Conservation (phyloP, 2,113 vertebrate species). For the Zosterops hypoxanthus region DNA sequence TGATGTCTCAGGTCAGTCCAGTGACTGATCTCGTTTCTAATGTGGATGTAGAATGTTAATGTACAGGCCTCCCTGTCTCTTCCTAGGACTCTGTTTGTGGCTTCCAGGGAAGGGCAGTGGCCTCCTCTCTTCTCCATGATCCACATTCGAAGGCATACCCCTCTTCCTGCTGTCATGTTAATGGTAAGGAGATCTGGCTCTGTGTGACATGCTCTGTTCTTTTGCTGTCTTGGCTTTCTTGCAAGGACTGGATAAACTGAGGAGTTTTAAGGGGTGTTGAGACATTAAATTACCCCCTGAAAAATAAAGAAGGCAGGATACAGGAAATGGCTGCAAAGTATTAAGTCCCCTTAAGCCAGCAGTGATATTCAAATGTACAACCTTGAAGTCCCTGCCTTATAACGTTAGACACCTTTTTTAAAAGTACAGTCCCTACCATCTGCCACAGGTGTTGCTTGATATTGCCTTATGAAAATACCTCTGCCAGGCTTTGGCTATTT, state of each 20-base stretch:
- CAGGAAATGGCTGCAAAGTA: not conserved
- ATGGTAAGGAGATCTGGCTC: conserved; percentile 61
- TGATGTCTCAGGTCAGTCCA: not conserved
- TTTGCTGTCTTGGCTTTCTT: not conserved
- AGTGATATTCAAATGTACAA: not conserved
- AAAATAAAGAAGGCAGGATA: not conserved
- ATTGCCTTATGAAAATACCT: not conserved
- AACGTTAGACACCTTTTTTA: not conserved
- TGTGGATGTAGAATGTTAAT: not conserved
- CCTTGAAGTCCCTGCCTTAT: not conserved
- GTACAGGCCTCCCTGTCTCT: not conserved
- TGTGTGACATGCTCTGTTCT: not conserved
- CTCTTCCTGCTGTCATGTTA: conserved; percentile 71
- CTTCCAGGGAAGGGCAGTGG: conserved; percentile 78
- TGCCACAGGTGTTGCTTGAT: not conserved
- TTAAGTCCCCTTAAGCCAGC: not conserved
- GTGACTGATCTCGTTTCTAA: not conserved
- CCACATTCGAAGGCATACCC: conserved; percentile 72
- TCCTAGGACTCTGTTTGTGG: conserved; percentile 74
- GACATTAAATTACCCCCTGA: not conserved
- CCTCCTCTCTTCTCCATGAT: conserved; percentile 77
- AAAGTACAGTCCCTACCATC: not conserved
- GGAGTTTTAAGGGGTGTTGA: not conserved
- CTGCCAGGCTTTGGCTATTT: not conserved
- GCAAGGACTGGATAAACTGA: not conserved